Evolutionary conservation across 2,888 invertebrate species (phyloP).

Genomic region (Lochmaea capreae): DNA sequence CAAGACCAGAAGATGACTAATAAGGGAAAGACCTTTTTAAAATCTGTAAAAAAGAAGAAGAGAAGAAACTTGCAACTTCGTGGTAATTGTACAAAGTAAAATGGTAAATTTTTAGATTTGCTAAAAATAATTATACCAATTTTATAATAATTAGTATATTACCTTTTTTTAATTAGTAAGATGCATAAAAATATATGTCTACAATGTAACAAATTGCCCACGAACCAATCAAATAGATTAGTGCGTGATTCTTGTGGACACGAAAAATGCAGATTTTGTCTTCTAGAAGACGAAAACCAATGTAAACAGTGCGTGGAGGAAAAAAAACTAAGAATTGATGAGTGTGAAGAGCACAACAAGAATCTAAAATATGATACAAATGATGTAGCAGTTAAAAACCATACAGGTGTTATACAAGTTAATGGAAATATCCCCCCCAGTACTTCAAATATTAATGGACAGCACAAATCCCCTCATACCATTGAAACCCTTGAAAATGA

Average conservation of each 20-base stretch:
- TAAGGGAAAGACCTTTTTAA: no score
- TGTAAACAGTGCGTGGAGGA: slow-evolving; percentile 69
- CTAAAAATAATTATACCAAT: no score
- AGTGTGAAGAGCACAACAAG: slow-evolving; percentile 12
- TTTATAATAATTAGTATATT: no score
- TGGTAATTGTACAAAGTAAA: neutral
- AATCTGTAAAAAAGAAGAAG: no score
- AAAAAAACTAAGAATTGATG: slow-evolving; percentile 20
- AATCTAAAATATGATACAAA: slow-evolving; percentile 35
- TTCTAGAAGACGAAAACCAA: slow-evolving; percentile 74
- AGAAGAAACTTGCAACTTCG: neutral
- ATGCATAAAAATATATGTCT: slow-evolving; percentile 56
- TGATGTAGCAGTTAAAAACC: slow-evolving; percentile 49
- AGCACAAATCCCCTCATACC: slow-evolving; percentile 10
- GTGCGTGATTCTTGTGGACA: slow-evolving; percentile 82
- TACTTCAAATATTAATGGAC: slow-evolving; percentile 30
- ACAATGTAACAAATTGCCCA: slow-evolving; percentile 71
- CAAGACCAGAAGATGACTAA: no score
- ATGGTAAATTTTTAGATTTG: no score
- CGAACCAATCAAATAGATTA: slow-evolving; percentile 71
- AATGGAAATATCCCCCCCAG: slow-evolving; percentile 50
- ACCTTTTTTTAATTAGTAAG: neutral
- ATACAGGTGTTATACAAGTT: slow-evolving; percentile 58
- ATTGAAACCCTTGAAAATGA: slow-evolving; percentile 7
- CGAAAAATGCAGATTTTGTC: slow-evolving; percentile 79